Base-by-base conservation (phyloP, 2,113 vertebrate species). In the Arothron firmamentum region DNA sequence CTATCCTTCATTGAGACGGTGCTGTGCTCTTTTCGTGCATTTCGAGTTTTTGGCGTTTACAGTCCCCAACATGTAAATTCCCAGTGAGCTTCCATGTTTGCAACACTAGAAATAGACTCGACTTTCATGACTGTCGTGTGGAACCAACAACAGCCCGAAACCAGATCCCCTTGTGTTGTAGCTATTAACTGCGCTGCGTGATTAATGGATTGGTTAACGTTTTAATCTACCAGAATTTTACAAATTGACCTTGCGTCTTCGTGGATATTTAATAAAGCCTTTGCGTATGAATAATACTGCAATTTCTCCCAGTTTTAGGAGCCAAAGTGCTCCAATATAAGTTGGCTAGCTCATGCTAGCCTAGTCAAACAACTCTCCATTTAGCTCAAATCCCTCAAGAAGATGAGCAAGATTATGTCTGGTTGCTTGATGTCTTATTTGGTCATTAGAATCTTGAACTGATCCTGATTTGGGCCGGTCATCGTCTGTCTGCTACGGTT, bases 311-410 rank as follows among this genome's bases (percentile, higher is more conserved):
- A 17, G 31, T 18, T 48, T 15, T 34, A 52, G 49, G 57, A 52
- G 56, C 58, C 56, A 61, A 52, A 53, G 15, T 31, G 41, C 23
- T 28, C 51, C 5, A 12, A 66, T 38, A 9, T 38, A 84, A 79
- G 74, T 79, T 77, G 71, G 74, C 73, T 83, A 85, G 77, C 76
- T 12, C 51, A 23, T 18, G 62, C 76, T 87, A 85, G 83, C 85
- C 16, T 79, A 79, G 75, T 75, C 17, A 46, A 18, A 60, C 53
- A 48, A 67, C 46, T 51, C 41, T 53, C 19, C 63, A 38, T 60
- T 28, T 56, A 68, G 67, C 71, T 17, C 11, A n/a, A 61, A 52
- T 38, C 18, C 59, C 49, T 28, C 20, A 4, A 68, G 58, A 47
- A 41, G 59, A n/a, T 43, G 25, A 47, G 34, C 62, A n/a, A 47